Percentiles rank a stretch among this genome's conserved stretches.
Conservation (phyloP, 2,113 vertebrate species). For the Physeter macrocephalus region DNA sequence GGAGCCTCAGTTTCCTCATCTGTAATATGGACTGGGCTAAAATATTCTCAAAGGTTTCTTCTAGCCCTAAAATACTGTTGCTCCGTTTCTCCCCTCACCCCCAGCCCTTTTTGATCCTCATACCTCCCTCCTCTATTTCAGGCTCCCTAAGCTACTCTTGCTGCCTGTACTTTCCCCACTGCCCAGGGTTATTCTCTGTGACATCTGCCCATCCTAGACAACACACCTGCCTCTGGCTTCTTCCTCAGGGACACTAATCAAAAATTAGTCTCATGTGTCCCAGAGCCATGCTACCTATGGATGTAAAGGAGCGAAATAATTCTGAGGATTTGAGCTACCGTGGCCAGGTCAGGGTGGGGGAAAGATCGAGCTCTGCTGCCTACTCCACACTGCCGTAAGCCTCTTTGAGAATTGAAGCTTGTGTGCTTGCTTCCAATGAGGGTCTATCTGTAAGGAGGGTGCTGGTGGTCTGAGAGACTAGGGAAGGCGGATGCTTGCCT, state of each 20-base stretch:
- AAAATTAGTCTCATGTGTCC: not conserved
- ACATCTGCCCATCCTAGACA: not conserved
- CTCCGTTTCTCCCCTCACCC: not conserved
- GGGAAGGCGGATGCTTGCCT: not conserved
- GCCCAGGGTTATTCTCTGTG: not conserved
- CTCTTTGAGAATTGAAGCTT: not conserved
- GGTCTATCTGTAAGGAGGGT: not conserved
- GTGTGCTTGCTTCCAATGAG: not conserved
- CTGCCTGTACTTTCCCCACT: not conserved
- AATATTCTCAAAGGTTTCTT: not conserved
- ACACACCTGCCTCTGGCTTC: not conserved
- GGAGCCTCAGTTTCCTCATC: not conserved
- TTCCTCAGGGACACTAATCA: not conserved
- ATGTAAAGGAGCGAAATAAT: not conserved
- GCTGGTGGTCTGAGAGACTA: not conserved
- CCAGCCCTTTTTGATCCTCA: not conserved
- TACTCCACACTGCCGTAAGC: not conserved
- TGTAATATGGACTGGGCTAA: not conserved
- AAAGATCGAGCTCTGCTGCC: not conserved
- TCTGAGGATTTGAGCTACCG: not conserved
- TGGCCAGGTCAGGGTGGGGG: not conserved
- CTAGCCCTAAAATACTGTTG: not conserved
- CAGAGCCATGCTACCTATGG: not conserved
- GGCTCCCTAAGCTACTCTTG: not conserved
- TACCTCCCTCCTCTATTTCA: not conserved